These are phyloP conservation scores for Hucho hucho DNA, from an alignment of 2,113 vertebrate species.

Conservation along the genomic window DNA sequence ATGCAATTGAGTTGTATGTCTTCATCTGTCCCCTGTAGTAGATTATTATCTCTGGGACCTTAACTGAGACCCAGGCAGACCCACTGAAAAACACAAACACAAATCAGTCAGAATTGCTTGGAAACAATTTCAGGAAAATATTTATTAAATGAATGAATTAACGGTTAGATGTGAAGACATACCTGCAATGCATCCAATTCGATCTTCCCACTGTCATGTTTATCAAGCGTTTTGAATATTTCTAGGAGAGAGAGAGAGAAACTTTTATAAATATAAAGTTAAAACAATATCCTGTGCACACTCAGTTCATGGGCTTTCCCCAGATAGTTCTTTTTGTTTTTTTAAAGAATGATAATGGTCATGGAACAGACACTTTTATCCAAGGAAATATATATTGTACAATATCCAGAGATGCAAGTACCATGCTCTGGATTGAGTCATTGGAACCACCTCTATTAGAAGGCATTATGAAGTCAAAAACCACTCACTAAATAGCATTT, in stretches of 20 bases:
- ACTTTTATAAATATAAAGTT: neutral
- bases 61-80: slow-evolving; percentile 58
- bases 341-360: neutral
- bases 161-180: neutral
- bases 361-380: too few relatives aligned
- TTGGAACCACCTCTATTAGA: neutral
- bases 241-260: slow-evolving; percentile 34
- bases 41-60: neutral
- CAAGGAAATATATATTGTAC: too few relatives aligned
- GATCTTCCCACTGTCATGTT: slow-evolving; percentile 52
- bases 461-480: neutral
- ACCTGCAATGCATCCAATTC: slow-evolving; percentile 65
- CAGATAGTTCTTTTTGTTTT: neutral
- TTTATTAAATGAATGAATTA: neutral
- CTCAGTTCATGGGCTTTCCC: too few relatives aligned
- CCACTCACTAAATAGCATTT: slow-evolving; percentile 82
- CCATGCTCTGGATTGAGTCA: neutral
- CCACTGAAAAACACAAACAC: slow-evolving; percentile 51
- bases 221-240: slow-evolving; percentile 64
- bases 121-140: neutral
- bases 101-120: neutral
- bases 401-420: too few relatives aligned
- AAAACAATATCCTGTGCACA: neutral
- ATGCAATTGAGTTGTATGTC: neutral
- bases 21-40: neutral